Percentiles rank a stretch among this genome's conserved stretches.
Evolutionary conservation across 2,888 invertebrate genomes (phyloP).

Genomic region (Calameuta idolon): DNA sequence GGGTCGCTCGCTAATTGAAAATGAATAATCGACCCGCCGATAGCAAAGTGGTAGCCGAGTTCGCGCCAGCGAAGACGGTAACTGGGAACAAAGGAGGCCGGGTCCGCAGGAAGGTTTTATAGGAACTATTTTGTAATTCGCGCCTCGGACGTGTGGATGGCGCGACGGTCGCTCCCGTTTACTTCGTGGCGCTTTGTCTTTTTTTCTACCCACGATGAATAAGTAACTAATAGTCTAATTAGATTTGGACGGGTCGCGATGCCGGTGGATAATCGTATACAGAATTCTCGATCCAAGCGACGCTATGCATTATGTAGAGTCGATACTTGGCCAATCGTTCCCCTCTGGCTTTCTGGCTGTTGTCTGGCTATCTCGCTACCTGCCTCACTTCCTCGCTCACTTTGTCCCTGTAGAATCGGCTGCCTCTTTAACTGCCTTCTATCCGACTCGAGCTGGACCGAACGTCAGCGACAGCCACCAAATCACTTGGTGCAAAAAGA

Average conservation of each 20-base stretch:
- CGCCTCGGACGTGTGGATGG: slow-evolving; percentile 34
- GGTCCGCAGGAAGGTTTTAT: neutral
- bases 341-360: neutral
- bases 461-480: slow-evolving; percentile 27
- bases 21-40: slow-evolving; percentile 34
- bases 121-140: slow-evolving; percentile 37
- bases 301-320: slow-evolving; percentile 25
- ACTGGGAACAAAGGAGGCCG: no score
- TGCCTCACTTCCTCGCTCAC: no score
- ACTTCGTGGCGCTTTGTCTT: slow-evolving; percentile 30
- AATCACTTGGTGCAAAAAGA: slow-evolving; percentile 38
- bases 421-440: no score
- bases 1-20: slow-evolving; percentile 42
- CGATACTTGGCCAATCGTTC: slow-evolving; percentile 14
- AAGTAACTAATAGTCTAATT: slow-evolving; percentile 47
- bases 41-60: no score
- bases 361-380: neutral
- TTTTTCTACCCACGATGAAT: slow-evolving; percentile 26
- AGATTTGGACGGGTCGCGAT: slow-evolving; percentile 25
- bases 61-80: no score
- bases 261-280: slow-evolving; percentile 17
- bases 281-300: slow-evolving; percentile 14
- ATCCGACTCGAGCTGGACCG: slow-evolving; percentile 13
- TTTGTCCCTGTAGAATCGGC: no score
- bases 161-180: slow-evolving; percentile 19